These are phyloP conservation scores for Saccopteryx leptura DNA, from an alignment of 2,113 vertebrate species.

Conservation along the genomic window DNA sequence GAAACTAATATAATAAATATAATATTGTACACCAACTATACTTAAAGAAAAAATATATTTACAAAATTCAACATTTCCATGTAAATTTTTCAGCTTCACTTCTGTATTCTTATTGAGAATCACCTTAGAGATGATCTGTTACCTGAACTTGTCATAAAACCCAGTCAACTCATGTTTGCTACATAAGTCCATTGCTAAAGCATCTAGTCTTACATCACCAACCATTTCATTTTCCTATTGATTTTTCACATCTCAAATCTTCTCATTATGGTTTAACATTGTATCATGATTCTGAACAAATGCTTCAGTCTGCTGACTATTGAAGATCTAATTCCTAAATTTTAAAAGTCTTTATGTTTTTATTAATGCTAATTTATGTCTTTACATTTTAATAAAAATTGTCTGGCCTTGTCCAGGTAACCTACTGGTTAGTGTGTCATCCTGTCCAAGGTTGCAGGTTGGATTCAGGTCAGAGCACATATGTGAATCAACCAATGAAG, in stretches of 20 bases:
- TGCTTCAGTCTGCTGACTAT: neutral
- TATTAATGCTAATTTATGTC: neutral
- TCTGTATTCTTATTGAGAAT: neutral
- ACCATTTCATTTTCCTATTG: neutral
- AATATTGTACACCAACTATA: neutral
- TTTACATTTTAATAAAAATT: neutral
- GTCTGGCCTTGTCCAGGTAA: too few species aligned
- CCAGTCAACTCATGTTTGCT: neutral
- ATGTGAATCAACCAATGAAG: too few species aligned
- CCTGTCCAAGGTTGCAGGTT: too few species aligned
- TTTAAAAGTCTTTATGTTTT: neutral
- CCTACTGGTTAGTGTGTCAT: too few species aligned
- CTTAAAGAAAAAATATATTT: neutral
- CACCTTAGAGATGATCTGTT: neutral
- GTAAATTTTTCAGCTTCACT: neutral
- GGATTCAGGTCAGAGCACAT: too few species aligned
- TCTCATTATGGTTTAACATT: neutral
- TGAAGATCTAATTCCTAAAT: neutral
- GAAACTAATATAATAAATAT: neutral
- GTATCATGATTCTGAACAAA: neutral
- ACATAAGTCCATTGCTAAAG: neutral
- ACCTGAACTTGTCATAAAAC: neutral
- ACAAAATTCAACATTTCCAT: neutral
- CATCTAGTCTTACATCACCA: neutral
- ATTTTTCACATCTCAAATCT: neutral